Percentiles rank a stretch among this genome's conserved stretches.
Conservation (phyloP, 2,113 vertebrate species). For the Bucco capensis region DNA sequence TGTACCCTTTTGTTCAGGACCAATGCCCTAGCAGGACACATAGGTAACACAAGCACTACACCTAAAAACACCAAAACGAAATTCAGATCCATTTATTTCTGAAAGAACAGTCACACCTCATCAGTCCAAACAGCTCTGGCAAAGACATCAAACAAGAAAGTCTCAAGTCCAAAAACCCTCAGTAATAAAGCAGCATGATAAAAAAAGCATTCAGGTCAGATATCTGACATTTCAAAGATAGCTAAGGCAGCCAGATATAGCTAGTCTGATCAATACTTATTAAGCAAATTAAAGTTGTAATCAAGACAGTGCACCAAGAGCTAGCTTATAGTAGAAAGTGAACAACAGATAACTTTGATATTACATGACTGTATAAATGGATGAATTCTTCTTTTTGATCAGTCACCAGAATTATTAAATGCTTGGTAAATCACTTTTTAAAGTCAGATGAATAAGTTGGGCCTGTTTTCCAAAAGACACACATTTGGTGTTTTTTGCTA, state of each 20-base stretch:
- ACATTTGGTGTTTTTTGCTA: accelerated
- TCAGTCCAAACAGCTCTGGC: not conserved
- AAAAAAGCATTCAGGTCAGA: not conserved
- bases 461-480: not conserved
- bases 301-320: not conserved
- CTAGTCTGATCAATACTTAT: not conserved
- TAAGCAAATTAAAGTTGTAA: not conserved
- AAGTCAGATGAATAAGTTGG: not conserved
- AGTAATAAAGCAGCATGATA: not conserved
- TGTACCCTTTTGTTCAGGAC: not conserved
- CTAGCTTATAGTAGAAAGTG: accelerated
- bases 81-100: not conserved
- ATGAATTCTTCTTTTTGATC: not conserved
- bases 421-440: not conserved
- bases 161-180: not conserved
- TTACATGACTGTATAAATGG: accelerated
- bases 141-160: not conserved
- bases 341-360: not conserved
- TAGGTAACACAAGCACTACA: not conserved
- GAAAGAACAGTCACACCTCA: not conserved
- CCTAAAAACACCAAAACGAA: not conserved
- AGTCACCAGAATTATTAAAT: not conserved
- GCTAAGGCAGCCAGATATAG: not conserved
- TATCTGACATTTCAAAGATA: accelerated
- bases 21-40: too few relatives aligned